Evolutionary conservation across 1,140 invertebrate genomes (phyloP), one percentile per base, ranked within the genome.

Genomic region (Potamilus streckersoni): DNA sequence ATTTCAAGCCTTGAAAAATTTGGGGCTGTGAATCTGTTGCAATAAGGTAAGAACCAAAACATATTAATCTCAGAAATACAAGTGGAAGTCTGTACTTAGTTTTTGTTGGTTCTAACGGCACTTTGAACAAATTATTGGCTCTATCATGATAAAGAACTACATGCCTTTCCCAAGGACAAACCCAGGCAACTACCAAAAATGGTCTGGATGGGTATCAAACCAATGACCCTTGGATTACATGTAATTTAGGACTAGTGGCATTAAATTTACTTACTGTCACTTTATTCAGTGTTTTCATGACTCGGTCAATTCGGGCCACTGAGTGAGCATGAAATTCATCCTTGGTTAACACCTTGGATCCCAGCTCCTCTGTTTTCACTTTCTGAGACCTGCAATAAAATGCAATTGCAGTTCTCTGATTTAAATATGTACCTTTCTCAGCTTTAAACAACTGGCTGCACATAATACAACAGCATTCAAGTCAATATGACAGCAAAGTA

Each of bases 221-320:
- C 38, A 4, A 11, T 11, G 11, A 49, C 6, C 38, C 38, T 49
- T 49, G n/a, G n/a, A 62, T 62, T 13, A 15, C 13, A 61, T 0
- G 49, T 23, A 15, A n/a, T 60, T 57, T 57, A 67, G 15, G 19
- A 17, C 19, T 62, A 19, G 64, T 6, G 20, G 38, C 38, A 73
- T n/a, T 60, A 66, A 60, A 31, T 55, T 58, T 19, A 80, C 84
- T 85, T 81, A 89, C 88, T 38, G 85, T 87, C n/a, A 88, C 88
- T 69, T 83, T 82, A 38, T 88, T 85, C 38, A 90, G 78, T 78
- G 87, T 89, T 59, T 84, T 84, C 82, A 88, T 83, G 20, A 87
- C 85, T 74, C 82, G 82, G 57, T 86, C 83, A 74, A 80, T 83
- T 66, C 86, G 74, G 8, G 78, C 80, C 56, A 82, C 82, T 73